These are phyloP conservation scores for Iselma pallidipennis DNA, from an alignment of 2,888 invertebrate genomes.

Conservation along the genomic window DNA sequence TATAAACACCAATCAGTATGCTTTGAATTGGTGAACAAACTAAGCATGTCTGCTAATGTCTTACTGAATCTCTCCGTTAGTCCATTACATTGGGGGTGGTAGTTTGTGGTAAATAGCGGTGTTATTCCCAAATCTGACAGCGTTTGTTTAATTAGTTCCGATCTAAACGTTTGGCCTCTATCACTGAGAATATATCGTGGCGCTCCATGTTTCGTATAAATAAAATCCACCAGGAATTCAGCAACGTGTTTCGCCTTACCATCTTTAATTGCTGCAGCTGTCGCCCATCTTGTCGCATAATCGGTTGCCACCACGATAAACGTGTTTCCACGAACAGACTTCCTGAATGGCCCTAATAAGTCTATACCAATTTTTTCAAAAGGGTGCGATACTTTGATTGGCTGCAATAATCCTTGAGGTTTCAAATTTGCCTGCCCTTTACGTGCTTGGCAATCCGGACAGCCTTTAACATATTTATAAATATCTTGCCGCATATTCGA, in stretches of 20 bases:
- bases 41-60: conserved; percentile 27
- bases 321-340: neutral
- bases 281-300: neutral
- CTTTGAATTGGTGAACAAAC: conserved; percentile 20
- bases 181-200: neutral
- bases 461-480: conserved; percentile 1
- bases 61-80: conserved; percentile 30
- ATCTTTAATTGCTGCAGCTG: neutral
- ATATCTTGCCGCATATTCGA: neutral
- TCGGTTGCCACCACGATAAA: neutral
- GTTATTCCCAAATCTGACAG: conserved; percentile 9
- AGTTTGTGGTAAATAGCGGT: conserved; percentile 13
- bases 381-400: neutral
- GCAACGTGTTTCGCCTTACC: neutral
- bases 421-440: neutral
- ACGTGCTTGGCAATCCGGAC: neutral
- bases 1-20: conserved; percentile 15
- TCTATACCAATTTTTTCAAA: conserved; percentile 10
- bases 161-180: neutral
- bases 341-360: conserved; percentile 4
- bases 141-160: too few species aligned
- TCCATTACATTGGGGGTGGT: conserved; percentile 21
- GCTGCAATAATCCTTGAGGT: conserved; percentile 7
- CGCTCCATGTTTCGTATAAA: conserved; percentile 2
- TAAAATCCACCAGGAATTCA: neutral